These are phyloP conservation scores for Ciconia boyciana DNA, from an alignment of 2,113 vertebrate genomes.

Conservation along the genomic window DNA sequence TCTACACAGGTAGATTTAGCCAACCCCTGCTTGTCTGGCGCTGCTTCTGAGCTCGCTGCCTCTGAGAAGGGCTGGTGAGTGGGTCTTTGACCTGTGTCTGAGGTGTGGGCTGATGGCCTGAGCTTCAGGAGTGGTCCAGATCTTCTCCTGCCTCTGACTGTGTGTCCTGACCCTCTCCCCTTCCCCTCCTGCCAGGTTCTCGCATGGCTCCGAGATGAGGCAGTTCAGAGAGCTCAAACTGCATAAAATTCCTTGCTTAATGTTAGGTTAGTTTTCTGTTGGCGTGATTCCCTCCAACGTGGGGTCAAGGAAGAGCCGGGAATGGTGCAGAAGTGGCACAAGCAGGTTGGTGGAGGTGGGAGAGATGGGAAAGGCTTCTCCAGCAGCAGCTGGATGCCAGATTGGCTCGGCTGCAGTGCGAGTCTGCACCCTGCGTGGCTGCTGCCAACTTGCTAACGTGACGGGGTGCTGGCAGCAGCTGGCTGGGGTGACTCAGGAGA, in stretches of 20 bases:
- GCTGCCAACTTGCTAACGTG: not conserved
- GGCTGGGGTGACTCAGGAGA: not conserved
- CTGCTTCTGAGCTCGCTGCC: not conserved
- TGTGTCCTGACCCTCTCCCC: too few species aligned
- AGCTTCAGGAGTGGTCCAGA: not conserved
- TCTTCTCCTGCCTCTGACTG: not conserved
- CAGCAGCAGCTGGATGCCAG: not conserved
- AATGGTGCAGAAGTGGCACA: accelerated
- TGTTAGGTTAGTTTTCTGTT: accelerated
- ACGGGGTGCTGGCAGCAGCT: not conserved
- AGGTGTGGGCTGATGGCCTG: accelerated
- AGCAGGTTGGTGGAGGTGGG: not conserved
- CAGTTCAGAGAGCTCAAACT: not conserved
- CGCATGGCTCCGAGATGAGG: accelerated
- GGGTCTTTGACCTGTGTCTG: too few species aligned
- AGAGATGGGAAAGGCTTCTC: not conserved
- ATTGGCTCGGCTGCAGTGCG: not conserved
- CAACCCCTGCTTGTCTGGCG: accelerated
- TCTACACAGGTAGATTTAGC: not conserved
- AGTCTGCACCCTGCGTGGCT: not conserved
- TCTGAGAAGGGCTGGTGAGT: not conserved
- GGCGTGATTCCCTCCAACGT: accelerated
- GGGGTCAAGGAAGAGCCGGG: not conserved
- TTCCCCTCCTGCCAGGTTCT: not conserved
- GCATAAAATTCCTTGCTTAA: accelerated